Base-by-base conservation (phyloP, 2,113 vertebrate species). In the Merops nubicus region DNA sequence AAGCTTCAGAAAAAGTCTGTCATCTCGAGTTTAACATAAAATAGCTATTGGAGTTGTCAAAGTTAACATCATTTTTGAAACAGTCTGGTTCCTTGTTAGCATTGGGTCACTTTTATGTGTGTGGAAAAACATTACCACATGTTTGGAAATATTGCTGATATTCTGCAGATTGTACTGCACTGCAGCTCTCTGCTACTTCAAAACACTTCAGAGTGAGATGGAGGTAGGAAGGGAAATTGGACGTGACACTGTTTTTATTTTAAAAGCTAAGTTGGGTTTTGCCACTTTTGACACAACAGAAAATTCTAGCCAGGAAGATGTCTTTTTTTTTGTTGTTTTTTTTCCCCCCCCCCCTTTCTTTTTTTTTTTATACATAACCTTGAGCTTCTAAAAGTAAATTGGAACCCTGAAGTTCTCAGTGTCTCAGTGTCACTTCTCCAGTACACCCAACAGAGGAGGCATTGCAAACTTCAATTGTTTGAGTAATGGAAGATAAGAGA, bases 101-200 rank as follows among this genome's bases (percentile, higher is more conserved):
- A 93, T 95, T 96, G 86, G 97, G 86, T 97, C 96, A 97, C 97
- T 99, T 99, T 98, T 97, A 98, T 98, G 98, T 98, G 95, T 96
- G 96, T 97, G 91, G 96, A 96, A 99, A 99, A 99, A 97, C 97
- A 98, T 98, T 99, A 97, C 98, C 98, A 99, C 97, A 98, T 99
- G 98, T 98, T 98, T 98, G 97, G 97, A 98, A 99, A 99, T 97
- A 98, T 94, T 96, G 94, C 89, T 98, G 98, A 98, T 98, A 97
- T 97, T 98, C 98, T 97, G 93, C 98, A 98, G 98, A 99, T 98
- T 97, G 83, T 93, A 91, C 97, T 98, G 93, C 90, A 72, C 85
- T 80, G 86, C 75, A 97, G 96, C 92, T 96, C 97, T 98, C 96
- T 96, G 95, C 75, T 79, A 88, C 98, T 98, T 99, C 98, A 98